Evolutionary conservation across 2,113 vertebrate genomes (phyloP).

Genomic region (Mus spicilegus): DNA sequence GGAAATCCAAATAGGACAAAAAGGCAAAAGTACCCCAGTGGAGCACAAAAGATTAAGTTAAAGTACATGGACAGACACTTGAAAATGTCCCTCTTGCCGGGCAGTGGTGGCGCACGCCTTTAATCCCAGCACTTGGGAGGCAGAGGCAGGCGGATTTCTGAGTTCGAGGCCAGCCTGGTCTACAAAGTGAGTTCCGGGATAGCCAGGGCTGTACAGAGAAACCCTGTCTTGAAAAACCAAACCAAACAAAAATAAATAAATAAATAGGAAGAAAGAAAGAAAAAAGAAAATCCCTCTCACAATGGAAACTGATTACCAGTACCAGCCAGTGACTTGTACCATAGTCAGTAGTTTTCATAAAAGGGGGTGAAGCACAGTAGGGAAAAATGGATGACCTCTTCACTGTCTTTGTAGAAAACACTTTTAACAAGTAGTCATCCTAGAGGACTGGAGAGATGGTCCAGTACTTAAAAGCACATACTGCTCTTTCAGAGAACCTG

Average conservation of each 20-base stretch:
- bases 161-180: too few relatives aligned
- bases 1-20: slow-evolving; percentile 43
- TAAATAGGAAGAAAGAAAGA: too few relatives aligned
- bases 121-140: too few relatives aligned
- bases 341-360: slow-evolving; percentile 46
- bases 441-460: background rate
- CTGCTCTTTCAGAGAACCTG: background rate
- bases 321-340: slow-evolving; percentile 37
- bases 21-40: slow-evolving; percentile 40
- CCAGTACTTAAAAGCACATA: background rate
- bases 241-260: too few relatives aligned
- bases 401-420: slow-evolving; percentile 25
- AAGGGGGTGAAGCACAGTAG: background rate
- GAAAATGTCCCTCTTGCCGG: slow-evolving; percentile 11
- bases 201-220: too few relatives aligned
- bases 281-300: background rate
- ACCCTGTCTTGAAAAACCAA: too few relatives aligned
- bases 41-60: slow-evolving; percentile 10
- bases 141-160: too few relatives aligned
- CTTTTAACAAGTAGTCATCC: background rate
- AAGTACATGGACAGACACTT: slow-evolving; percentile 1
- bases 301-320: slow-evolving; percentile 54
- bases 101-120: too few relatives aligned
- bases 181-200: too few relatives aligned
- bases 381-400: background rate